These are phyloP conservation scores for Callocephalon fimbriatum DNA, from an alignment of 2,113 vertebrate species.

Conservation along the genomic window DNA sequence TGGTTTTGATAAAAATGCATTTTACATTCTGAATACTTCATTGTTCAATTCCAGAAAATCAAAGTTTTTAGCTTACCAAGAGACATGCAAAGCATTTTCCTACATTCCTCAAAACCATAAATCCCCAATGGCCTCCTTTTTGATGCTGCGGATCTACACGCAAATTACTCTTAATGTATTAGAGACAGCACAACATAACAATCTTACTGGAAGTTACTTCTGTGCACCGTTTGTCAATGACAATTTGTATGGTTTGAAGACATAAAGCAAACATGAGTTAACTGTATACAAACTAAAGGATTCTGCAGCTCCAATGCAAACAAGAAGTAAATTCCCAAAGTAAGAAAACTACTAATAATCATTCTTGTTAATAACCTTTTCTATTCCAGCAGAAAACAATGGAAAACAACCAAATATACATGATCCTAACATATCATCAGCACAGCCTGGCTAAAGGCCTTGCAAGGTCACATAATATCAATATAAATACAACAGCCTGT, in stretches of 20 bases:
- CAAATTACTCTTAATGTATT: conserved; percentile 15
- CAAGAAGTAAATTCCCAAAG: neutral
- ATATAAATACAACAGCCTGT: neutral
- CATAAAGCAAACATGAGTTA: neutral
- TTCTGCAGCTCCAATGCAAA: neutral
- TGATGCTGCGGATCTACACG: neutral
- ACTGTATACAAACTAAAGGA: neutral
- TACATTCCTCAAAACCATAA: neutral
- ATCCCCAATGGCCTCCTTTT: neutral
- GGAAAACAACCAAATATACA: neutral
- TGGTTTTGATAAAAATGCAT: conserved; percentile 35
- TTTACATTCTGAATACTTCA: neutral
- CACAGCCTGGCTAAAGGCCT: neutral
- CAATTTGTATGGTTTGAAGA: neutral
- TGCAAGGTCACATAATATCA: neutral
- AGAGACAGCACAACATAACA: neutral
- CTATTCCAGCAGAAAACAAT: neutral
- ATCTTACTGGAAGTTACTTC: neutral
- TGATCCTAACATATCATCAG: neutral
- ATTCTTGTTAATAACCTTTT: neutral
- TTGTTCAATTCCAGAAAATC: neutral
- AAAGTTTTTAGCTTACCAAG: neutral
- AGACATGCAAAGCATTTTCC: neutral
- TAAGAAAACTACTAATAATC: neutral
- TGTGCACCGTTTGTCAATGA: neutral